A percentile compares a stretch with the other conserved stretches of the same genome.
phyloP scores from a whole-genome alignment of 2,888 invertebrate species.

The Caenorhabditis doughertyi region DNA sequence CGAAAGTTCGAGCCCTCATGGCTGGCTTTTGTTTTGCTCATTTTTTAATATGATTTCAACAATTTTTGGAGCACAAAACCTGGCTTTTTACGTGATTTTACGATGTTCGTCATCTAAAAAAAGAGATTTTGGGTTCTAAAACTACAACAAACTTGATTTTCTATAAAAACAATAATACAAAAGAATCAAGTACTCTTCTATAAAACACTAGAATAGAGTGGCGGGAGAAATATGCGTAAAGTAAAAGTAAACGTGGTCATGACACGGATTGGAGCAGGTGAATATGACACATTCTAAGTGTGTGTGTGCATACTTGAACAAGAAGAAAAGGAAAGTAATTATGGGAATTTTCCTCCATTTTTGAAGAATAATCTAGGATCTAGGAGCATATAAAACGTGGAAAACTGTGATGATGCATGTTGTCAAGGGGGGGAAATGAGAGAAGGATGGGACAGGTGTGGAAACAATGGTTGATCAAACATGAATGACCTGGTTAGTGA shows the following conservation, averaged over 20 bases:
- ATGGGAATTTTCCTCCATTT: background rate
- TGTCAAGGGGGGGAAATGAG: too few species aligned
- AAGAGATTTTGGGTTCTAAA: too few species aligned
- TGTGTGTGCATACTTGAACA: constrained; percentile 6
- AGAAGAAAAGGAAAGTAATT: background rate
- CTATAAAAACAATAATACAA: background rate
- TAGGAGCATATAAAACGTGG: background rate
- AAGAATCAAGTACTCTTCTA: too few species aligned
- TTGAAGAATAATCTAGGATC: background rate
- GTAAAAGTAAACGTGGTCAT: background rate
- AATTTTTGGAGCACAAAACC: too few species aligned
- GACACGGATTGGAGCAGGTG: constrained; percentile 19
- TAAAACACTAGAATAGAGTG: background rate
- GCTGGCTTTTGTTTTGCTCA: too few species aligned
- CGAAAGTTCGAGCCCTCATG: too few species aligned
- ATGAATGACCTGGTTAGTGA: constrained; percentile 42
- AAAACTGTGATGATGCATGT: constrained; percentile 6
- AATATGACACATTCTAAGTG: constrained; percentile 19
- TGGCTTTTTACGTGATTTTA: too few species aligned
- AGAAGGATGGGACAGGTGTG: constrained; percentile 58
- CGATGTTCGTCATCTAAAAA: too few species aligned
- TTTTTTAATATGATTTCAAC: too few species aligned
- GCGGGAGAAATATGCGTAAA: background rate
- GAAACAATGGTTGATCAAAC: constrained; percentile 62
- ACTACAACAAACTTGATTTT: too few species aligned